Conservation (phyloP, 2,888 invertebrate species). For the Lasioglossum figueresi region DNA sequence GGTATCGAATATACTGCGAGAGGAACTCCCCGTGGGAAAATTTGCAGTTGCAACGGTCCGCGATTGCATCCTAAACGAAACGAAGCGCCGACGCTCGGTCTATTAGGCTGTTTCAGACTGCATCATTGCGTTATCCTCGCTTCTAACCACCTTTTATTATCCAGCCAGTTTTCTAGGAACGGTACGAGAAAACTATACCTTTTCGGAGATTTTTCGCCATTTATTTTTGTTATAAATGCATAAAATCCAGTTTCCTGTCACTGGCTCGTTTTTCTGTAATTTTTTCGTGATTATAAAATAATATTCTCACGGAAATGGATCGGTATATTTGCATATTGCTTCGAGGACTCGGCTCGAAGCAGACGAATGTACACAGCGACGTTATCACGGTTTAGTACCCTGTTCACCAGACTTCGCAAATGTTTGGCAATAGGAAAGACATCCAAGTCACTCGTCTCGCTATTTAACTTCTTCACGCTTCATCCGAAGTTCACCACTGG, state of each 20-base stretch:
- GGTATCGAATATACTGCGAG: background rate
- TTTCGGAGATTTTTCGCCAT: too few relatives aligned
- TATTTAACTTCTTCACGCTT: slow-evolving; percentile 1
- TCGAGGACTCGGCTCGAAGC: background rate
- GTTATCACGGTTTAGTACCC: background rate
- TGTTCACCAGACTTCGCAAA: background rate
- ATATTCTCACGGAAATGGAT: too few relatives aligned
- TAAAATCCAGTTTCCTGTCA: too few relatives aligned
- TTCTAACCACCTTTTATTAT: background rate
- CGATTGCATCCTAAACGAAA: background rate
- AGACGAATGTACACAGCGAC: background rate
- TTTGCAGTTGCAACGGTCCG: background rate
- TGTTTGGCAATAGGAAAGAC: background rate
- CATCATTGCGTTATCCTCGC: background rate
- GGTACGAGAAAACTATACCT: too few relatives aligned
- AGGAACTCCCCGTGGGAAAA: background rate
- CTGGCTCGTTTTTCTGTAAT: background rate
- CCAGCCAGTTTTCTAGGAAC: background rate
- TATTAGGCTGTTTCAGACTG: background rate
- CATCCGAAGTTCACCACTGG: slow-evolving; percentile 11
- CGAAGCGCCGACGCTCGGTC: background rate
- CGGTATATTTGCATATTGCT: background rate
- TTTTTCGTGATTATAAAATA: background rate
- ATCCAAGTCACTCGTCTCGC: background rate
- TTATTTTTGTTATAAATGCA: too few relatives aligned